Percentiles rank a stretch among this genome's conserved stretches.
These are phyloP conservation scores for Xenopus petersii DNA, from an alignment of 2,797 vertebrate species.

Conservation along the genomic window DNA sequence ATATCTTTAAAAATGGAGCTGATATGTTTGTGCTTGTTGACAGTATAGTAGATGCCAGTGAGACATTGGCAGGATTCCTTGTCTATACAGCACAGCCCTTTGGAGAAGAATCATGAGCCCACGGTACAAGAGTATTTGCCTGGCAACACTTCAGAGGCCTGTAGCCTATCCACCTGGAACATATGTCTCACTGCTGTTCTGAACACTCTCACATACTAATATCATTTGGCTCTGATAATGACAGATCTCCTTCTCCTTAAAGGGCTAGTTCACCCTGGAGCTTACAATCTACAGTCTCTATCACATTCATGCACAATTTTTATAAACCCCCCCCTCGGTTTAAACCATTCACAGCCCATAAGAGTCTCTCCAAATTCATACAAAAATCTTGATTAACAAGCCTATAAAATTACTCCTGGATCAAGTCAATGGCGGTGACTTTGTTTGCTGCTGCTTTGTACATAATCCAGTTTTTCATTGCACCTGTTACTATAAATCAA, in stretches of 20 bases:
- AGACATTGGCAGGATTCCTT: too few relatives aligned
- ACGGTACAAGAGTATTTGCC: neutral
- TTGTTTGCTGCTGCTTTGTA: too few relatives aligned
- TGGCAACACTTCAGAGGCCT: conserved; percentile 2
- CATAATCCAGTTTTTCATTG: too few relatives aligned
- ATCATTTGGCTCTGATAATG: neutral
- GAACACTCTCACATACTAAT: conserved; percentile 4
- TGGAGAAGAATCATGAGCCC: too few relatives aligned
- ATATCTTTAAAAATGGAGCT: too few relatives aligned
- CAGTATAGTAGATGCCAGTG: too few relatives aligned
- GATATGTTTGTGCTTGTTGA: too few relatives aligned
- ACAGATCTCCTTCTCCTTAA: neutral
- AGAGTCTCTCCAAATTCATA: neutral
- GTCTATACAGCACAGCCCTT: too few relatives aligned
- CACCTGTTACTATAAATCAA: too few relatives aligned
- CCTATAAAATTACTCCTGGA: neutral
- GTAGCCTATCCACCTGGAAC: conserved; percentile 11
- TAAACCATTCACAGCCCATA: neutral
- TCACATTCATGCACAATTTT: too few relatives aligned
- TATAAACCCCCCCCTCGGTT: too few relatives aligned
- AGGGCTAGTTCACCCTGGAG: neutral
- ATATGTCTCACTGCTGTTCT: conserved; percentile 5
- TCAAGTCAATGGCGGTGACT: neutral
- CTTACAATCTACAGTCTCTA: too few relatives aligned
- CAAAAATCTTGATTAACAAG: neutral